Evolutionary conservation across 2,113 vertebrate species (phyloP), one percentile per base, ranked within the genome.

Genomic region (Pseudorectes ferrugineus): DNA sequence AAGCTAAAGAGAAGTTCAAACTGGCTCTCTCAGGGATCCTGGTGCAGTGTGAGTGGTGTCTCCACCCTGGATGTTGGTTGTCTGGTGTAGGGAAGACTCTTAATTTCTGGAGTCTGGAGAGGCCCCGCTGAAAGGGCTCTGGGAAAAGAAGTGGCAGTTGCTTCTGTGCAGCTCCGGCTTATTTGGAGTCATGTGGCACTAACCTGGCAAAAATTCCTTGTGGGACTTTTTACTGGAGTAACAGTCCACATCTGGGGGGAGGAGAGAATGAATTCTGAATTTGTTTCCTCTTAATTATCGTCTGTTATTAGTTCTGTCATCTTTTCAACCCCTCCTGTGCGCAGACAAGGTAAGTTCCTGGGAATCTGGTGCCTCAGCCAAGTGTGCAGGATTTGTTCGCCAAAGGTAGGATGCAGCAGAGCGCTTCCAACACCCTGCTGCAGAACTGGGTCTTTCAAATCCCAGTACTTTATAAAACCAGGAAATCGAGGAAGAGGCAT

Each of bases 1-100:
- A 99, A 89, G 99, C 99, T 76, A 99, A 99, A 72, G 99, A 99
- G 65, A 99, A 99, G 85, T 99, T 99, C 97, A 99, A 99, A 84
- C 98, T 98, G 7, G 99, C 99, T 36, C 98, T 99, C 95, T 97
- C 98, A n/a, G 99, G 98, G 89, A 99, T 99, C 94, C 97, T 99
- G 88, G 97, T 98, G 95, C 99, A 99, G 91, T 99, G 98, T 99
- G 98, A 99, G 98, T 98, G 65, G 78, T 54, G 85, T 77, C 75
- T 74, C 89, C 5, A 2, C 0, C 5, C 74, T 75, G n/a, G 66
- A 26, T 49, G 52, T 23, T 85, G 31, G 11, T 75, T 63, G 12
- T 25, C 58, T 76, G 67, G 14, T 59, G 40, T 49, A 59, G 52
- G 76, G 74, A 75, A 49, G 43, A 5, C 2, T 15, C 20, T 35